Percentiles rank a stretch among this genome's conserved stretches.
phyloP scores from a whole-genome alignment of 2,113 vertebrate species.

The Nibea coibor region DNA sequence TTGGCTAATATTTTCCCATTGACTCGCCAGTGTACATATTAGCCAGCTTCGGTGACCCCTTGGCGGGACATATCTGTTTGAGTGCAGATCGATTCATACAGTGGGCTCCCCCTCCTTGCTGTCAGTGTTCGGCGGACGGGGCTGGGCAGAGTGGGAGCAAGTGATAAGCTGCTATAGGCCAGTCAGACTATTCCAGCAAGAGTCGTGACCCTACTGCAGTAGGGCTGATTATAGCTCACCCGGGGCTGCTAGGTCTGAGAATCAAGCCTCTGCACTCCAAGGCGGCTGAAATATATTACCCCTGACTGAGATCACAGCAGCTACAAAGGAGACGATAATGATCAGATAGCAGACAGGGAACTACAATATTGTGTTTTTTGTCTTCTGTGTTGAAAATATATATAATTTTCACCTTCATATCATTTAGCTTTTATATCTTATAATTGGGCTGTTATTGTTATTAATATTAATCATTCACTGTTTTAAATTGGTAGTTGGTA shows the following conservation, averaged over 20 bases:
- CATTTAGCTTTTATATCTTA: neutral
- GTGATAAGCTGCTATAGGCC: slow-evolving; percentile 73
- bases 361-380: neutral
- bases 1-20: slow-evolving; percentile 80
- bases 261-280: slow-evolving; percentile 39
- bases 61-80: slow-evolving; percentile 65
- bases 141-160: slow-evolving; percentile 55
- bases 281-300: slow-evolving; percentile 47
- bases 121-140: slow-evolving; percentile 47
- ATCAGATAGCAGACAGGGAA: slow-evolving; percentile 29
- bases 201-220: slow-evolving; percentile 76
- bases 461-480: too few species aligned
- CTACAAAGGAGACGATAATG: slow-evolving; percentile 29
- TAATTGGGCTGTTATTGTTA: too few species aligned
- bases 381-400: neutral
- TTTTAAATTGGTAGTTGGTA: too few species aligned
- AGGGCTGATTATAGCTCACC: slow-evolving; percentile 71
- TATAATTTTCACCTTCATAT: neutral
- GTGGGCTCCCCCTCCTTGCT: slow-evolving; percentile 47
- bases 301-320: slow-evolving; percentile 54
- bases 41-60: slow-evolving; percentile 67
- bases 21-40: slow-evolving; percentile 76
- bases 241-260: slow-evolving; percentile 45
- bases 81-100: slow-evolving; percentile 77
- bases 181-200: slow-evolving; percentile 58